Evolutionary conservation across 2,888 invertebrate species (phyloP), one percentile per base, ranked within the genome.

Genomic region (Acrobasis suavella): DNA sequence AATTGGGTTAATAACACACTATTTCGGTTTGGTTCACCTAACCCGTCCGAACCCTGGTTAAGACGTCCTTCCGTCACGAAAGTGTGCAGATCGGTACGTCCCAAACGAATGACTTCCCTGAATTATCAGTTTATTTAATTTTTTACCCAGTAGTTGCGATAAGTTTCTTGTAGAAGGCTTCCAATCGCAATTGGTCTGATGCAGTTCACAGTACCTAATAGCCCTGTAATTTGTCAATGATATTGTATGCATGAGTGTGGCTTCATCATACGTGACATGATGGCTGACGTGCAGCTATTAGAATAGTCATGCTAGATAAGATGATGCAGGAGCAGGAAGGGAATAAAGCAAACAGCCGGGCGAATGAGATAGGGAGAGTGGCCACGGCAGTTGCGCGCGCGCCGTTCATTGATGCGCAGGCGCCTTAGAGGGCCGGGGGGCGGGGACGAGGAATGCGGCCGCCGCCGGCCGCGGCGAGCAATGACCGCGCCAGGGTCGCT

Each of bases 401-500:
- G 89, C 81, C 87, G 89, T 91, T 91, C 91, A 91, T 91, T 91
- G 91, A 91, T 91, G 91, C 87, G 83, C 87, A 85, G 86, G 89
- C 89, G 87, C 86, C 79, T 81, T 73, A 67, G 82, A 69, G 82
- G 78, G 72, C 75, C 71, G 82, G 78, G 82, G 79, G 74, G 81
- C 75, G 83, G 79, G 82, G 81, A 82, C 74, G 87, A 87, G 85
- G 89, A 90, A 91, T 91, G 91, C 90, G 91, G 89, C 86, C 91
- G 89, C 86, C 91, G 91, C 85, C 90, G 91, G 89, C 86, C 91
- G 91, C 85, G 85, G 88, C 91, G 91, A 88, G 91, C 91, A 91
- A 89, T 91, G 91, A 91, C 91, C 91, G 90, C 89, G 88, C 89
- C 91, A 91, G 91, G 91, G 91, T 90, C 91, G 91, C 88, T 90